These are phyloP conservation scores for Monoplex corrugatus DNA, from an alignment of 2,888 invertebrate species.

Conservation along the genomic window DNA sequence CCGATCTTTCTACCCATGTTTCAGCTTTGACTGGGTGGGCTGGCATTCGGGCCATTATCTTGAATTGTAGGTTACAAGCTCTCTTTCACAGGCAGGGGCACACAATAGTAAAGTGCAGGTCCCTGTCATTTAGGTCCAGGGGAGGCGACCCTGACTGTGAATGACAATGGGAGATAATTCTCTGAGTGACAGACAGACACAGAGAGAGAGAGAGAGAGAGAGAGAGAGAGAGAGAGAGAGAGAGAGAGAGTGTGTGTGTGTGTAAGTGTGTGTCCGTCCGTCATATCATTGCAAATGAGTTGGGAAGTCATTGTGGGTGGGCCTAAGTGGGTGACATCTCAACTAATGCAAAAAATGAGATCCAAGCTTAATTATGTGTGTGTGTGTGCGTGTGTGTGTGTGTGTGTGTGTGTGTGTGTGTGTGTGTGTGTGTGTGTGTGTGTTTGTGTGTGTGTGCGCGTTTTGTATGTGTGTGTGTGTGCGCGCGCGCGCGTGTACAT, in stretches of 20 bases:
- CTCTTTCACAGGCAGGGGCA: too few relatives aligned
- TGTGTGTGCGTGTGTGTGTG: background rate
- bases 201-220: background rate
- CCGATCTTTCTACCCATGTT: too few relatives aligned
- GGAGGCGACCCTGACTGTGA: too few relatives aligned
- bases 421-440: constrained; percentile 19
- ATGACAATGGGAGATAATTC: too few relatives aligned
- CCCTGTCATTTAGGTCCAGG: too few relatives aligned
- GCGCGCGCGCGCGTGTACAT: background rate
- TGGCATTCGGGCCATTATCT: too few relatives aligned
- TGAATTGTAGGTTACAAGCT: too few relatives aligned
- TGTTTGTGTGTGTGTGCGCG: background rate
- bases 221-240: background rate
- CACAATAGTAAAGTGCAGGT: too few relatives aligned
- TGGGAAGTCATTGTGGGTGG: background rate
- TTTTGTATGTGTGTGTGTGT: background rate
- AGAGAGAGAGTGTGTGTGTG: background rate
- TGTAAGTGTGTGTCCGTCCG: background rate
- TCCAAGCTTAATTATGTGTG: background rate
- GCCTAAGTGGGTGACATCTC: background rate
- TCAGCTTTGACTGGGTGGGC: too few relatives aligned
- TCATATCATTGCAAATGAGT: too few relatives aligned
- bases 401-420: constrained; percentile 24
- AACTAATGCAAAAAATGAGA: background rate
- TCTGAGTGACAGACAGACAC: too few relatives aligned